These are phyloP conservation scores for Macropis europaea DNA, from an alignment of 2,888 invertebrate genomes.

Conservation along the genomic window DNA sequence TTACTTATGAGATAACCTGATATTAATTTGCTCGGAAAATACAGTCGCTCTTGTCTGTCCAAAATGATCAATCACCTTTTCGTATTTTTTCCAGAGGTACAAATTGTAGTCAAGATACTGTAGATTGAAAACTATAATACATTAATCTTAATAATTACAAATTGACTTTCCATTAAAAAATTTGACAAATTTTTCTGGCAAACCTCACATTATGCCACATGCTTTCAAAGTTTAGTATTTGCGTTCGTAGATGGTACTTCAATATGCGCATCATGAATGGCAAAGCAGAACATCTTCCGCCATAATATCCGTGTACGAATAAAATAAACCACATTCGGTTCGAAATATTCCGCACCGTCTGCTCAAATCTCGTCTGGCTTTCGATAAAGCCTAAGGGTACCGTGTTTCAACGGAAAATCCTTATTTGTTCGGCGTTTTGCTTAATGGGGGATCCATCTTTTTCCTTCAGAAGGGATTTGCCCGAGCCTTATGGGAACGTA, in stretches of 20 bases:
- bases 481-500: slow-evolving; percentile 45
- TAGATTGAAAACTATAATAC: no score
- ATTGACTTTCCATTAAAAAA: no score
- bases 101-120: no score
- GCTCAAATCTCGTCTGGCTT: slow-evolving; percentile 55
- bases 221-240: neutral
- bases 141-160: no score
- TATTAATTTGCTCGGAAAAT: no score
- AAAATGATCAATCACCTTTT: no score
- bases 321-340: slow-evolving; percentile 32
- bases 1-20: no score
- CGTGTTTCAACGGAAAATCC: slow-evolving; percentile 48
- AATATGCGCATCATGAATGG: slow-evolving; percentile 1
- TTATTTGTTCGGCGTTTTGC: slow-evolving; percentile 67
- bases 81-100: no score
- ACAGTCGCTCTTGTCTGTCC: no score
- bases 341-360: slow-evolving; percentile 53
- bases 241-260: neutral
- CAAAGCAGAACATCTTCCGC: slow-evolving; percentile 10
- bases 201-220: neutral
- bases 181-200: no score
- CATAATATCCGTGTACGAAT: slow-evolving; percentile 33
- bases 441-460: slow-evolving; percentile 63
- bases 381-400: slow-evolving; percentile 48
- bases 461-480: slow-evolving; percentile 58